Evolutionary conservation across 2,113 vertebrate species (phyloP).

Genomic region (Rafetus swinhoei): DNA sequence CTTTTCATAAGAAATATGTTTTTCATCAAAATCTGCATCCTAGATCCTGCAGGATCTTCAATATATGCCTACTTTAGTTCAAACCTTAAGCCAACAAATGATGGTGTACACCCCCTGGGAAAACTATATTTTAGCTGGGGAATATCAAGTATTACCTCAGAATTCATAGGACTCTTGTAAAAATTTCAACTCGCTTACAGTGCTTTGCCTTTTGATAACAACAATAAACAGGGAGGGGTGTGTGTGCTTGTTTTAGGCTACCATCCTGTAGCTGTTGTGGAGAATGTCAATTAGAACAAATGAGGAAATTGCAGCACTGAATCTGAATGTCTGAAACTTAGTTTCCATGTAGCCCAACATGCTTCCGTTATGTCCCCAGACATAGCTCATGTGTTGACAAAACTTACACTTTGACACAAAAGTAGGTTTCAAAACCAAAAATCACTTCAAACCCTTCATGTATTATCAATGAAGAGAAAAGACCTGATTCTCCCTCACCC

Average conservation of each 20-base stretch:
- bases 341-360: neutral
- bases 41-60: slow-evolving; percentile 22
- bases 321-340: neutral
- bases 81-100: neutral
- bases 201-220: slow-evolving; percentile 23
- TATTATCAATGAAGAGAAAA: neutral
- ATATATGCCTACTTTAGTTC: neutral
- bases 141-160: slow-evolving; percentile 4
- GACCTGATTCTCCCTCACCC: neutral
- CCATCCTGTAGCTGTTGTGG: neutral
- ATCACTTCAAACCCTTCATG: neutral
- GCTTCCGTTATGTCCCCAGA: neutral
- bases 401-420: neutral
- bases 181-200: neutral
- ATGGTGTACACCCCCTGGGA: neutral
- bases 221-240: neutral
- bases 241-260: neutral
- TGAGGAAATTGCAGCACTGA: neutral
- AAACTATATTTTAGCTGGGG: slow-evolving; percentile 16
- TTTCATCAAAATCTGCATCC: slow-evolving; percentile 5
- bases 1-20: neutral
- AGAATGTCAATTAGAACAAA: neutral
- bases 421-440: neutral
- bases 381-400: neutral
- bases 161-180: neutral